Conservation (phyloP, 2,888 invertebrate species). For the Ptychoptera contaminata region DNA sequence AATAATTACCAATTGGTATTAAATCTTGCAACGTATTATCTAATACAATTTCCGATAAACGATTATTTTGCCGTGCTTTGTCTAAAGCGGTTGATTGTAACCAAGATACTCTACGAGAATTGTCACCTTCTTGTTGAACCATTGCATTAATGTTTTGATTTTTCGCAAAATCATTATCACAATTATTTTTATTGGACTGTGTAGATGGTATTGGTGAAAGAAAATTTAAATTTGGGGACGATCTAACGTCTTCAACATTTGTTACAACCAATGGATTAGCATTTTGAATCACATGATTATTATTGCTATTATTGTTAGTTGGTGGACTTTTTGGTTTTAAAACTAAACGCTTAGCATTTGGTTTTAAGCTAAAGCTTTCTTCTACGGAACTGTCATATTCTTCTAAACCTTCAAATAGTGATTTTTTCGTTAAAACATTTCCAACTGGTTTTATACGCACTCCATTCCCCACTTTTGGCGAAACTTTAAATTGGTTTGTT, state of each 20-base stretch:
- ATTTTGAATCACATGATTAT: not conserved
- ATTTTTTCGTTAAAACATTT: constrained; percentile 35
- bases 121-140: constrained; percentile 2
- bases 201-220: too few relatives aligned
- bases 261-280: too few relatives aligned
- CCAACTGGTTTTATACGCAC: constrained; percentile 34
- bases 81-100: constrained; percentile 23
- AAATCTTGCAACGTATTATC: constrained; percentile 26
- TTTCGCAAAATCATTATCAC: too few relatives aligned
- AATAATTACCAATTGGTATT: constrained; percentile 15
- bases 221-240: too few relatives aligned
- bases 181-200: too few relatives aligned
- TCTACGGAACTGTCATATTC: constrained; percentile 56
- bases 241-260: too few relatives aligned
- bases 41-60: constrained; percentile 12
- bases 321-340: constrained; percentile 27
- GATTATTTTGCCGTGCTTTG: constrained; percentile 18
- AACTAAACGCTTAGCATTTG: constrained; percentile 57
- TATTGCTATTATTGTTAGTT: not conserved
- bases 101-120: constrained; percentile 22
- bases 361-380: constrained; percentile 39
- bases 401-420: constrained; percentile 73
- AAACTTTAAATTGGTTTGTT: constrained; percentile 38
- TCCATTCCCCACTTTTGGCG: constrained; percentile 36
- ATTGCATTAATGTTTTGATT: not conserved